Evolutionary conservation across 2,888 invertebrate genomes (phyloP).

Genomic region (Tromatobia lineatoria): DNA sequence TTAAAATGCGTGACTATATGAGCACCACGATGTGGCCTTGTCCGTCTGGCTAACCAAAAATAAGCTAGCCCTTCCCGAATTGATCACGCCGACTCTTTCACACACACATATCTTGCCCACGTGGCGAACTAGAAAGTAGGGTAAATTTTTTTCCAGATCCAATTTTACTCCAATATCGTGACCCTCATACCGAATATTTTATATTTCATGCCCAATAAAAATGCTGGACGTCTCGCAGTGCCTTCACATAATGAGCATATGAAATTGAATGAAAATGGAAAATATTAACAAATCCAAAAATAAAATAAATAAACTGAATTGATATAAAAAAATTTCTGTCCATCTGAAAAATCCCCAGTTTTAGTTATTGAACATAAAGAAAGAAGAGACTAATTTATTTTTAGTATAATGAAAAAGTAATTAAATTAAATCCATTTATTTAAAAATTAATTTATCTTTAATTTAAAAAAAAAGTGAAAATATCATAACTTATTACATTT

Average conservation of each 20-base stretch:
- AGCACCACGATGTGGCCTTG: constrained; percentile 11
- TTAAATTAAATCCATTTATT: no score
- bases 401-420: no score
- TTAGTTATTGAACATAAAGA: no score
- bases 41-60: constrained; percentile 35
- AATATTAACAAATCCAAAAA: no score
- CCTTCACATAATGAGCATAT: no score
- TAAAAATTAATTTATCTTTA: no score
- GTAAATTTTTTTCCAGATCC: constrained; percentile 12
- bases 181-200: neutral
- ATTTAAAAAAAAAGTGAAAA: no score
- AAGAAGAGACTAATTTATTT: no score
- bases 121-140: constrained; percentile 4
- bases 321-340: no score
- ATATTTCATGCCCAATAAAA: neutral
- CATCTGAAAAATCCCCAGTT: no score
- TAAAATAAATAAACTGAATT: no score
- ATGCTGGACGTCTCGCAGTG: neutral
- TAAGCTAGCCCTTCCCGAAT: constrained; percentile 20
- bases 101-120: constrained; percentile 9
- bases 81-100: constrained; percentile 19
- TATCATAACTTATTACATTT: neutral
- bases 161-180: neutral
- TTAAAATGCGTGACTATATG: neutral
- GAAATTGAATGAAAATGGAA: no score